Conservation (phyloP, 1,140 invertebrate genomes). For the Schlechtendalia chinensis region DNA sequence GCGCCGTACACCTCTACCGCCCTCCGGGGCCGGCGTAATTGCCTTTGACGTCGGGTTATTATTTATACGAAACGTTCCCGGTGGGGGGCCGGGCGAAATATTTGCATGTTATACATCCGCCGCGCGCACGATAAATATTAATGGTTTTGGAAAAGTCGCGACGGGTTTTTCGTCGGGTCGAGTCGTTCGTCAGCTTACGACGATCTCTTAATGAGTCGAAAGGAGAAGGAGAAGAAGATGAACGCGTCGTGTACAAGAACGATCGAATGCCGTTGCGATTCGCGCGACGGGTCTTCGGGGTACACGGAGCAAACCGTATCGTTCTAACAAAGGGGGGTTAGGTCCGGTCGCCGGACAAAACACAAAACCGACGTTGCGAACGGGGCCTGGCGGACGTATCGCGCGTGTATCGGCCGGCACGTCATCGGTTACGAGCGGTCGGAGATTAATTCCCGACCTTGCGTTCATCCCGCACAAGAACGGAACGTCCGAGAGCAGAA, state of each 20-base stretch:
- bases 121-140: constrained; percentile 27
- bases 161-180: neutral
- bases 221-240: no score
- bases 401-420: neutral
- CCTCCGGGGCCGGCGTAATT: constrained; percentile 1
- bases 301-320: no score
- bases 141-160: constrained; percentile 34
- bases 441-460: constrained; percentile 34
- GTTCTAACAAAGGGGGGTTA: no score
- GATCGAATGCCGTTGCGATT: neutral
- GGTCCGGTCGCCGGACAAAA: no score
- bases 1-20: neutral
- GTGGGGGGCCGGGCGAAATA: neutral
- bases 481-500: neutral
- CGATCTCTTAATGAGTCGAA: no score
- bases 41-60: constrained; percentile 29
- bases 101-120: neutral
- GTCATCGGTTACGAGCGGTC: constrained; percentile 12
- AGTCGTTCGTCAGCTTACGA: no score
- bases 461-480: constrained; percentile 23
- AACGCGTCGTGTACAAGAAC: no score
- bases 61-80: constrained; percentile 23
- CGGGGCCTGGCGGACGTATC: no score
- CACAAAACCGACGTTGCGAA: no score
- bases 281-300: no score